Conservation (phyloP, 1,140 invertebrate genomes). For the Tetragnatha versicolor region DNA sequence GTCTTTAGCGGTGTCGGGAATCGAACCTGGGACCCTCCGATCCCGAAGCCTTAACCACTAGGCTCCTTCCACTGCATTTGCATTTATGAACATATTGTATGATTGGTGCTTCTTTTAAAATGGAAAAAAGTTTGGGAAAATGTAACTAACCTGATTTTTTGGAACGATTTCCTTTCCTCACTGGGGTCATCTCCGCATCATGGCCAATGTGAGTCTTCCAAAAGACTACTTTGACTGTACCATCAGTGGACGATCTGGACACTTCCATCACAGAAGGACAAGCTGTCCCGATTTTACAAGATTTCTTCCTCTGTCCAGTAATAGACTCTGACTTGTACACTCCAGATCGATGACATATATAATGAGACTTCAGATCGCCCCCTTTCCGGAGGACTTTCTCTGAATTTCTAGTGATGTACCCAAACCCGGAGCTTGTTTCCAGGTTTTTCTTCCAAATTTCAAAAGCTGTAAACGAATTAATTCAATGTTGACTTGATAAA, state of each 20-base stretch:
- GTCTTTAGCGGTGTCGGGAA: no score
- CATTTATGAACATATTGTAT: no score
- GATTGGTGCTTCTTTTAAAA: no score
- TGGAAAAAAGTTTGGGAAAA: no score
- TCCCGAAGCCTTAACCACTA: no score
- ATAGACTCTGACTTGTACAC: background rate
- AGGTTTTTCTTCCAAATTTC: constrained; percentile 30
- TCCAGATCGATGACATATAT: constrained; percentile 44
- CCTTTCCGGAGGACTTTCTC: constrained; percentile 20
- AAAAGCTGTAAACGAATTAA: constrained; percentile 21
- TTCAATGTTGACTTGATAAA: no score
- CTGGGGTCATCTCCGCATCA: constrained; percentile 11
- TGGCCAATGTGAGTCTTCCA: constrained; percentile 47
- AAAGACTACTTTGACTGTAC: constrained; percentile 19
- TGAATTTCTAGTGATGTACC: constrained; percentile 14
- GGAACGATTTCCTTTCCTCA: no score
- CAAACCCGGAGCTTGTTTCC: constrained; percentile 7
- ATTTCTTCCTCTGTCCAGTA: background rate
- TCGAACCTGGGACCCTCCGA: no score
- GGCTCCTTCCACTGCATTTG: no score
- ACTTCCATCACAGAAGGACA: constrained; percentile 46
- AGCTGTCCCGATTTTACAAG: constrained; percentile 30
- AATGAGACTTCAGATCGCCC: constrained; percentile 32
- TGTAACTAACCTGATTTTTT: no score
- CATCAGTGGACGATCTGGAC: constrained; percentile 17